These are phyloP conservation scores for Caenorhabditis imperialis DNA, from an alignment of 2,888 invertebrate species.

Conservation along the genomic window DNA sequence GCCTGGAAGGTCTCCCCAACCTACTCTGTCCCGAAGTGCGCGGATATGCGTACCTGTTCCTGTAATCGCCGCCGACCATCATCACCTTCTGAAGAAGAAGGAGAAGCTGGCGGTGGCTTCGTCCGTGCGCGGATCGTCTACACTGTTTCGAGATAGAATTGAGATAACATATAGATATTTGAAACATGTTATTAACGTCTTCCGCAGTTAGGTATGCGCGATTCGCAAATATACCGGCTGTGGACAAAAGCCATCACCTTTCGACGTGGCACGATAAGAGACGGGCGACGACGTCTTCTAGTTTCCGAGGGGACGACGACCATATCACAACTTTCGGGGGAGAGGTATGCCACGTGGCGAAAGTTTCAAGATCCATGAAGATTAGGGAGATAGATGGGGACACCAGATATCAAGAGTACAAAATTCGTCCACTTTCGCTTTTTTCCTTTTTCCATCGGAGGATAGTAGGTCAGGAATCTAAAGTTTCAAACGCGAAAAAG, in stretches of 20 bases:
- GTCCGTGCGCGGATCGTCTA: slow-evolving; percentile 13
- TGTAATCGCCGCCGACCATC: slow-evolving; percentile 57
- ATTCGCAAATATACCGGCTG: slow-evolving; percentile 37
- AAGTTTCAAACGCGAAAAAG: too few relatives aligned
- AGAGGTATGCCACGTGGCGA: too few relatives aligned
- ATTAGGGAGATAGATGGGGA: too few relatives aligned
- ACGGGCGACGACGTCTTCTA: slow-evolving; percentile 1
- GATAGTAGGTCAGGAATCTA: too few relatives aligned
- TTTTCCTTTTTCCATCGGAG: too few relatives aligned
- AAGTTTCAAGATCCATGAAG: too few relatives aligned
- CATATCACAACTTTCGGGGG: too few relatives aligned
- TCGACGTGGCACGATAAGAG: too few relatives aligned
- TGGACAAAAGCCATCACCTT: background rate
- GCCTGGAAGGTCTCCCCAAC: slow-evolving; percentile 37
- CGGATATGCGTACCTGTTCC: slow-evolving; percentile 42
- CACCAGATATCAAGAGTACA: too few relatives aligned
- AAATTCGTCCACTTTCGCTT: too few relatives aligned
- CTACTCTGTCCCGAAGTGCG: slow-evolving; percentile 46
- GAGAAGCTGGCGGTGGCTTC: too few relatives aligned
- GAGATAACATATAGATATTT: slow-evolving; percentile 51
- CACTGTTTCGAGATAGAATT: slow-evolving; percentile 45
- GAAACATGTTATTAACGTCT: slow-evolving; percentile 41
- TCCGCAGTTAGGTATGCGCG: slow-evolving; percentile 47
- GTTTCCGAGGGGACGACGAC: too few relatives aligned
- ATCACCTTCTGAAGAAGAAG: slow-evolving; percentile 16